phyloP scores from a whole-genome alignment of 2,888 invertebrate species.

The Abrostola tripartita region DNA sequence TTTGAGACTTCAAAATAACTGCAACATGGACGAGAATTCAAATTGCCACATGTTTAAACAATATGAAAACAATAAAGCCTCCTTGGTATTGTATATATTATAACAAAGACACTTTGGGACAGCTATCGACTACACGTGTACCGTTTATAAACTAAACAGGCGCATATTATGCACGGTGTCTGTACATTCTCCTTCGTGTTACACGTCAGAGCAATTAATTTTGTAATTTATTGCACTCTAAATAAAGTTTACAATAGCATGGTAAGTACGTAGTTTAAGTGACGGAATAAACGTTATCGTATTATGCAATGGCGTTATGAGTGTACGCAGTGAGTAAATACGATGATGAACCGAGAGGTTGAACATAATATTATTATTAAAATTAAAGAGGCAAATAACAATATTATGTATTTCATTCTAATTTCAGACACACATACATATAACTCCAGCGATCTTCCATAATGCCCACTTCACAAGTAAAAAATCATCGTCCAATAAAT shows the following conservation, averaged over 20 bases:
- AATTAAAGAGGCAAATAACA: not conserved
- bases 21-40: not conserved
- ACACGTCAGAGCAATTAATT: slow-evolving; percentile 24
- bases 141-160: slow-evolving; percentile 30
- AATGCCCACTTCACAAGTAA: too few relatives aligned
- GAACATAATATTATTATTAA: not conserved
- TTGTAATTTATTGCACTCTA: slow-evolving; percentile 11
- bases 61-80: slow-evolving; percentile 15
- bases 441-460: not conserved
- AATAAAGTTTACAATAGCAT: slow-evolving; percentile 40
- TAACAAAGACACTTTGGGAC: slow-evolving; percentile 39
- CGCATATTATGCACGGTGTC: slow-evolving; percentile 12
- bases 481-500: too few relatives aligned
- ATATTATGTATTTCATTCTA: not conserved
- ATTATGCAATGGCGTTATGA: slow-evolving; percentile 34
- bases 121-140: slow-evolving; percentile 42
- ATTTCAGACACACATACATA: not conserved
- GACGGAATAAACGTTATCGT: slow-evolving; percentile 24
- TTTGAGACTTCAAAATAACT: too few relatives aligned
- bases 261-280: slow-evolving; percentile 14
- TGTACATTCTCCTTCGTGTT: slow-evolving; percentile 6
- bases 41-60: slow-evolving; percentile 15
- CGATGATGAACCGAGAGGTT: slow-evolving; percentile 20
- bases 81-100: slow-evolving; percentile 13
- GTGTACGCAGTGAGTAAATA: slow-evolving; percentile 21